Evolutionary conservation across 2,797 vertebrate species (phyloP).

Genomic region (Morus bassanus): DNA sequence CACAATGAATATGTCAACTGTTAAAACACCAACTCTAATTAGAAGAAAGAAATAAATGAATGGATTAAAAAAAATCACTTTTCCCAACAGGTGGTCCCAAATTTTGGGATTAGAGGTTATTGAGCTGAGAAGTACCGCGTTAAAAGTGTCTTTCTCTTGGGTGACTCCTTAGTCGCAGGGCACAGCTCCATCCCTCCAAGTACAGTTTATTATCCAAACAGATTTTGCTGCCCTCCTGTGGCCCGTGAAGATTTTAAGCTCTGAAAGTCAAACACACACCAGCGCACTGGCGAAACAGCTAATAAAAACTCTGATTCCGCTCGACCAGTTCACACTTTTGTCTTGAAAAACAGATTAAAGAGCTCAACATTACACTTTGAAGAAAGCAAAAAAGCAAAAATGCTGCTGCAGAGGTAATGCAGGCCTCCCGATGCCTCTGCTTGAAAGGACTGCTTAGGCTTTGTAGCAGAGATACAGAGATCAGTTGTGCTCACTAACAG

Average conservation of each 20-base stretch:
- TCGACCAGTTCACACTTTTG: background rate
- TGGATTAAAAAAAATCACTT: background rate
- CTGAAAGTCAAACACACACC: background rate
- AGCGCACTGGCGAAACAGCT: accelerated
- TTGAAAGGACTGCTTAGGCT: background rate
- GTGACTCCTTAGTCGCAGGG: background rate
- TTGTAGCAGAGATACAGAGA: background rate
- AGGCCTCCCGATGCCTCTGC: background rate
- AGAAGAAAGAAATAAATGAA: background rate
- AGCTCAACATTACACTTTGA: background rate
- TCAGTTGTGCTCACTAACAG: background rate
- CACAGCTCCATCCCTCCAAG: background rate
- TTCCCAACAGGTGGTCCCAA: background rate
- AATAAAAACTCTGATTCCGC: background rate
- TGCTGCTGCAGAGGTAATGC: background rate
- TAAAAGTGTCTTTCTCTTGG: background rate
- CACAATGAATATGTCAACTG: background rate
- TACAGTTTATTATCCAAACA: background rate
- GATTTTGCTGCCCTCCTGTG: conserved; percentile 63
- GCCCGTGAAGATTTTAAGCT: background rate
- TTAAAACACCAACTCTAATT: background rate
- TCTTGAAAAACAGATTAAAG: background rate
- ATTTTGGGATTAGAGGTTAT: background rate
- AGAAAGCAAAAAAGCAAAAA: background rate
- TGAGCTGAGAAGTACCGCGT: background rate